Conservation (phyloP, 37 sponge, comb jelly and placozoan genomes). For the Bolinopsis microptera region DNA sequence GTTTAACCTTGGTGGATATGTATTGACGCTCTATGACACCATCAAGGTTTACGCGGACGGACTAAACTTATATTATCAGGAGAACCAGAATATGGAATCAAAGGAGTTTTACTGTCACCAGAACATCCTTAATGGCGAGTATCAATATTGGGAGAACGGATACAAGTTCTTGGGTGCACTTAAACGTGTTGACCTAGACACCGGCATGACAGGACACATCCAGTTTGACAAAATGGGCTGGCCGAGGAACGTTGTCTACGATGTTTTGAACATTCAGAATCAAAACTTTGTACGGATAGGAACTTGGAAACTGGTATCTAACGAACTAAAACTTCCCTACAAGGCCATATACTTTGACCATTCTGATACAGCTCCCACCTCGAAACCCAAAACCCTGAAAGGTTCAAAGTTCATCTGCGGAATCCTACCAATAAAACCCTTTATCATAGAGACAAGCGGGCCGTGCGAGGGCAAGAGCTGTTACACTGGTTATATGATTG, state of each 20-base stretch:
- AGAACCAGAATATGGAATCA: not conserved
- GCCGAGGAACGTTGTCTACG: slow-evolving; percentile 21
- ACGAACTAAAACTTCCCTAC: not conserved
- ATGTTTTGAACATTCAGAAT: slow-evolving; percentile 3
- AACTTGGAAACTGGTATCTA: not conserved
- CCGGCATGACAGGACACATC: not conserved
- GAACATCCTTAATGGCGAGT: not conserved
- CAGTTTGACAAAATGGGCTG: not conserved
- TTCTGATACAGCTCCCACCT: not conserved
- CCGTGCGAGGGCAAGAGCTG: slow-evolving; percentile 15
- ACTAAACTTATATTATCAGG: not conserved
- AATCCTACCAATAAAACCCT: not conserved
- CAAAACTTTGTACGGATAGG: slow-evolving; percentile 2
- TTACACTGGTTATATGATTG: not conserved
- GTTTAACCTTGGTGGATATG: not conserved
- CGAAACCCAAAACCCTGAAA: not conserved
- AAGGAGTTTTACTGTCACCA: not conserved
- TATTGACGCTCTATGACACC: not conserved
- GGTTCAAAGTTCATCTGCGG: not conserved
- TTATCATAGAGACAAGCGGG: not conserved
- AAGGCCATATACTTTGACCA: not conserved
- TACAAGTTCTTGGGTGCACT: not conserved
- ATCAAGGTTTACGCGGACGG: slow-evolving; percentile 19
- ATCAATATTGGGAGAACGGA: not conserved
- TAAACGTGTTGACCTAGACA: not conserved